Percentiles rank a stretch among this genome's conserved stretches.
Conservation (phyloP, 2,797 vertebrate genomes). For the Acanthurus lineatus region DNA sequence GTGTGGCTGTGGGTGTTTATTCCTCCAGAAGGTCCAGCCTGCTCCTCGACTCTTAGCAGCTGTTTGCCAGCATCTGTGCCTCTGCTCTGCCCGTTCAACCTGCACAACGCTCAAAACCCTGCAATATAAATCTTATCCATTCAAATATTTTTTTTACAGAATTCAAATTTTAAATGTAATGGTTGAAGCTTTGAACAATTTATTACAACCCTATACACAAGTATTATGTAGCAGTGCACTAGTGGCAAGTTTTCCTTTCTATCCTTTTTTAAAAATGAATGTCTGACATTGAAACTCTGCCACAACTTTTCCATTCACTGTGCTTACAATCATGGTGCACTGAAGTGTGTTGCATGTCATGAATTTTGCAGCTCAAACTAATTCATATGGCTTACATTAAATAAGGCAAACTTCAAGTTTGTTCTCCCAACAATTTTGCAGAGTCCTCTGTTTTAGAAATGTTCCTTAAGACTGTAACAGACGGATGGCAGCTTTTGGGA, state of each 20-base stretch:
- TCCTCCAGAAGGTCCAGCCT: too few species aligned
- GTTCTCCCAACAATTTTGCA: background rate
- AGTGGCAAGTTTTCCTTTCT: background rate
- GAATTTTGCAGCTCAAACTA: background rate
- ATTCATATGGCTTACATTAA: background rate
- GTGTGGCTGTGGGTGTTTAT: too few species aligned
- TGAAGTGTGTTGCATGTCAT: background rate
- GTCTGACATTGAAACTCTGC: background rate
- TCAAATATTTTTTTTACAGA: too few species aligned
- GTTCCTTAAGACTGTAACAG: background rate
- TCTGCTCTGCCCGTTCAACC: too few species aligned
- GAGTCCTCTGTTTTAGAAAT: background rate
- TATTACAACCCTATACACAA: too few species aligned
- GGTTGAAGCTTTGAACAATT: too few species aligned
- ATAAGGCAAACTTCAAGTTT: constrained; percentile 5
- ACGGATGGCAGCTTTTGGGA: constrained; percentile 23
- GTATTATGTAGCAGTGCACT: background rate
- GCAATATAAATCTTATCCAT: too few species aligned
- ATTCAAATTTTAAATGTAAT: too few species aligned
- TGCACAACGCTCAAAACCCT: too few species aligned
- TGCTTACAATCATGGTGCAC: constrained; percentile 20
- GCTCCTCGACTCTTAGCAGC: too few species aligned
- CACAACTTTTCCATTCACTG: background rate
- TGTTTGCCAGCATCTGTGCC: too few species aligned
- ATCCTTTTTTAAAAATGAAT: background rate